A percentile compares a stretch with the other conserved stretches of the same genome.
These are phyloP conservation scores for Capitulum mitella DNA, from an alignment of 2,888 invertebrate genomes.

Conservation along the genomic window DNA sequence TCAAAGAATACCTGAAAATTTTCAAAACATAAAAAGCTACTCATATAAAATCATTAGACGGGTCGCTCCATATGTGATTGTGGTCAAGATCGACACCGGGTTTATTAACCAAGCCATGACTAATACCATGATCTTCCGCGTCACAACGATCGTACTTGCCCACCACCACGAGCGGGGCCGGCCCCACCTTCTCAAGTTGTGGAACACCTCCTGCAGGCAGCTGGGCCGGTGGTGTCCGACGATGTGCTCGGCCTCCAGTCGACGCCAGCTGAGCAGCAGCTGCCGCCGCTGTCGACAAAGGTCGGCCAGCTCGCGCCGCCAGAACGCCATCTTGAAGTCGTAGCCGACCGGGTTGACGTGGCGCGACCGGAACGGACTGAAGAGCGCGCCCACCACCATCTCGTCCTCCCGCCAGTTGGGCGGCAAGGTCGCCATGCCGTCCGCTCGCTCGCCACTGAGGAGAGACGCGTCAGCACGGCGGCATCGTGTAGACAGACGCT, in stretches of 20 bases:
- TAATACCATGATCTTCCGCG: too few species aligned
- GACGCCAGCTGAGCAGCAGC: neutral
- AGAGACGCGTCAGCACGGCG: too few species aligned
- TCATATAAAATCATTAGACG: too few species aligned
- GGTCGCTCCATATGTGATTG: too few species aligned
- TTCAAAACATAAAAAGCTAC: too few species aligned
- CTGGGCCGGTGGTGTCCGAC: neutral
- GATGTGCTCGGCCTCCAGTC: neutral
- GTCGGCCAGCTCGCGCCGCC: slow-evolving; percentile 4
- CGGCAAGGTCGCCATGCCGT: neutral
- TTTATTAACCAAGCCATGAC: too few species aligned
- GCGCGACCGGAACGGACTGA: neutral
- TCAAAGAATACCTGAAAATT: too few species aligned
- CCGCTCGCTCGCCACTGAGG: too few species aligned
- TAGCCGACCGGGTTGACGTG: slow-evolving; percentile 8
- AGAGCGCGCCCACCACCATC: slow-evolving; percentile 1
- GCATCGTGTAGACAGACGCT: too few species aligned
- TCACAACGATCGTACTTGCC: too few species aligned
- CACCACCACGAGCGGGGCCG: too few species aligned
- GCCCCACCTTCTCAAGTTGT: neutral
- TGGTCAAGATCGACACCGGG: too few species aligned
- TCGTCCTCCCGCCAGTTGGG: slow-evolving; percentile 5
- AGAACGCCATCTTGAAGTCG: slow-evolving; percentile 17
- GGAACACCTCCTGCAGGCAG: slow-evolving; percentile 5
- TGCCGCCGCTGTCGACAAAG: neutral